Base-by-base conservation (phyloP, 2,888 invertebrate genomes). In the Cheilosia pagana region DNA sequence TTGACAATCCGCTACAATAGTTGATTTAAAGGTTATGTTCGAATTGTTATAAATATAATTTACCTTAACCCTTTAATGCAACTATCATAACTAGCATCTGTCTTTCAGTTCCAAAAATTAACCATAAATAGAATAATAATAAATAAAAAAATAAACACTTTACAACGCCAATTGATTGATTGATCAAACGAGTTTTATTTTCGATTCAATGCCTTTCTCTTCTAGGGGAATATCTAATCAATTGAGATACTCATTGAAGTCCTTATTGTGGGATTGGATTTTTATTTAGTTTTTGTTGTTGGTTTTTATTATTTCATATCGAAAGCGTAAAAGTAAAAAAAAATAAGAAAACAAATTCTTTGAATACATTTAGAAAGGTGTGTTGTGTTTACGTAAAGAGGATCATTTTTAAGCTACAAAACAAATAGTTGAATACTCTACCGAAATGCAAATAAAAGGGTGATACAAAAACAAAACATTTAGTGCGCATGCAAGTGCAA, bases 161-260 rank as follows among this genome's bases (percentile, higher is more conserved):
- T 53, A 48, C n/a, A 78, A 55, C 72, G 74, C 78, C 81, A 85
- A 85, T 85, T 71, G 55, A 65, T 65, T 75, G 81, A 81, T 85
- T 71, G 60, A 65, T 65, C 23, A 76, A 72, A 85, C 43, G 14
- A 85, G 70, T 72, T 77, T 86, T 70, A 78, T 65, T 75, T 79
- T 82, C 65, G 74, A 28, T 74, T 85, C 76, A 68, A 81, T 43
- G 57, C 57, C 62, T 57, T 72, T 72, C 68, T 81, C 76, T 81
- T 86, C 77, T 81, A 81, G 70, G 52, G 86, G 79, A 39, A 70
- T 77, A 68, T 86, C 81, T 82, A 82, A 82, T 89, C 89, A 92
- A 89, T 92, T 92, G 87, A 92, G 89, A 89, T 92, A 92, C 90
- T 92, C 92, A 91, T 92, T 92, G 90, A 92, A 92, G 90, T 92